phyloP scores from a whole-genome alignment of 2,797 vertebrate genomes.

The Helostoma temminkii region DNA sequence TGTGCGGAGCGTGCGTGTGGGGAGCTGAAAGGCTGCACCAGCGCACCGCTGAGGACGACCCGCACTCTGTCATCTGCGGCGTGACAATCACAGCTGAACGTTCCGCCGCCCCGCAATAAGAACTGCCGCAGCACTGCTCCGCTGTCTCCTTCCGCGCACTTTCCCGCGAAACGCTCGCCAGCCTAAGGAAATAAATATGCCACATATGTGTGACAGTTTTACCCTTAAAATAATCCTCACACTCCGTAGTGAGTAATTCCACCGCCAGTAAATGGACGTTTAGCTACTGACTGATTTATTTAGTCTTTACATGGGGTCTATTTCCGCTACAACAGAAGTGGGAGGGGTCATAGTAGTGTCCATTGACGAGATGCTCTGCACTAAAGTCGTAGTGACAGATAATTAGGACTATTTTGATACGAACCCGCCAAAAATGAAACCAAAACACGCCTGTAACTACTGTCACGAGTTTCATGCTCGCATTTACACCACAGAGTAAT shows the following conservation, averaged over 20 bases:
- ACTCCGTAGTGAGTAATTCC: rapidly evolving
- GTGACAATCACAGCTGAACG: slow-evolving; percentile 73
- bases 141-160: slow-evolving; percentile 62
- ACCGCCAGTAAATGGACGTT: rapidly evolving
- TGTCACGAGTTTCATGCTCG: too few species aligned
- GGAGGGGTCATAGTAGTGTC: slow-evolving; percentile 72
- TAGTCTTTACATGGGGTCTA: slow-evolving; percentile 30
- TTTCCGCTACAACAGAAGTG: slow-evolving; percentile 45
- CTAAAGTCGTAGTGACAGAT: slow-evolving; percentile 49
- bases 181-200: not conserved
- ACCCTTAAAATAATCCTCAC: rapidly evolving
- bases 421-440: slow-evolving; percentile 11
- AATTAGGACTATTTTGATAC: slow-evolving; percentile 33
- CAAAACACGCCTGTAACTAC: not conserved
- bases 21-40: slow-evolving; percentile 33
- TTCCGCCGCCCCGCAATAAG: slow-evolving; percentile 55
- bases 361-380: slow-evolving; percentile 66
- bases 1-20: slow-evolving; percentile 46
- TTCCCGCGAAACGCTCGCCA: slow-evolving; percentile 70
- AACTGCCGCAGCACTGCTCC: slow-evolving; percentile 41
- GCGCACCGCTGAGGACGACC: slow-evolving; percentile 26
- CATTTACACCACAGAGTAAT: not conserved
- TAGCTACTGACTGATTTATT: rapidly evolving
- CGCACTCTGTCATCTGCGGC: slow-evolving; percentile 52
- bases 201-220: rapidly evolving